These are phyloP conservation scores for Gavia stellata DNA, from an alignment of 2,113 vertebrate species.

Conservation along the genomic window DNA sequence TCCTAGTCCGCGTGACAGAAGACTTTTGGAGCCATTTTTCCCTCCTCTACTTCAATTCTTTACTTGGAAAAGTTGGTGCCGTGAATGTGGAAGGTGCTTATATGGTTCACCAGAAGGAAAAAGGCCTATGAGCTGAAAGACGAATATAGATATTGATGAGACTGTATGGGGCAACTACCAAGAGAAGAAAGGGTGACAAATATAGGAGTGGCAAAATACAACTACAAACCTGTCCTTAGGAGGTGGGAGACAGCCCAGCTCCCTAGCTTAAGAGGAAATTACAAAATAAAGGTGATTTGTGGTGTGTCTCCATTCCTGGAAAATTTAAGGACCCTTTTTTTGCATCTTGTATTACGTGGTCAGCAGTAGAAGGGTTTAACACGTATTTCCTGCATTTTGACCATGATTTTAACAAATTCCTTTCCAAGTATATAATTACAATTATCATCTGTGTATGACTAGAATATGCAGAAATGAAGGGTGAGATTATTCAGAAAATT, in stretches of 20 bases:
- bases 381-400: not conserved
- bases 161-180: not conserved
- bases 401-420: not conserved
- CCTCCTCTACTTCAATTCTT: not conserved
- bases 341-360: not conserved
- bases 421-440: not conserved
- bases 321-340: not conserved
- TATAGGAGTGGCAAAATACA: not conserved
- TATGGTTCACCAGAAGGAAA: not conserved
- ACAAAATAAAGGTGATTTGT: not conserved
- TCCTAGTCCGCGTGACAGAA: not conserved
- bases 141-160: not conserved
- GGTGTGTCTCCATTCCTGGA: not conserved
- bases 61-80: not conserved
- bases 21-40: not conserved
- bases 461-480: not conserved
- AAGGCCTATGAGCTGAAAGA: not conserved
- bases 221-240: not conserved
- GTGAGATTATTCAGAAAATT: conserved; percentile 16
- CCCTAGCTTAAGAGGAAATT: not conserved
- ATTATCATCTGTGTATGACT: not conserved
- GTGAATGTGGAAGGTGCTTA: not conserved
- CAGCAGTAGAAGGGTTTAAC: not conserved
- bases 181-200: not conserved
- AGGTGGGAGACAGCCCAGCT: not conserved